These are phyloP conservation scores for Zoanthus gigantus DNA, from an alignment of 92 coral and sea anemone species.

Conservation along the genomic window DNA sequence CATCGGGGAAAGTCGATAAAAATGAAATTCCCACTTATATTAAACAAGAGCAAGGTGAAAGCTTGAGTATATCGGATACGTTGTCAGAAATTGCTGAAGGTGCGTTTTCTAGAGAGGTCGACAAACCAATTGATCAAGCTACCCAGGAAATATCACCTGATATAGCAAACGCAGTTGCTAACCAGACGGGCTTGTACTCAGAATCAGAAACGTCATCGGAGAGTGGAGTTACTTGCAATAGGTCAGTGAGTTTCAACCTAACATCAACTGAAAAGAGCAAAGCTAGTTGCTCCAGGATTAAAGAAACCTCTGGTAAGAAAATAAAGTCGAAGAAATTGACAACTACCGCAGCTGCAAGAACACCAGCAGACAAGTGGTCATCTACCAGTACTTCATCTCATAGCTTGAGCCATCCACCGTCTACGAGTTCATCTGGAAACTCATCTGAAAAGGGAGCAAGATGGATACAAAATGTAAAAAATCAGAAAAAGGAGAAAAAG, in stretches of 20 bases:
- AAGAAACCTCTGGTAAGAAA: not conserved
- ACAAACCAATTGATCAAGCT: not conserved
- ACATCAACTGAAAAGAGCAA: not conserved
- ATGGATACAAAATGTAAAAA: not conserved
- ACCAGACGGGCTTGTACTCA: not conserved
- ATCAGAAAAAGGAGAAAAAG: not conserved
- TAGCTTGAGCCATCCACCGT: not conserved
- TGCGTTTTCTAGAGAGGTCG: not conserved
- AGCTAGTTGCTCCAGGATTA: not conserved
- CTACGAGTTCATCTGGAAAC: not conserved
- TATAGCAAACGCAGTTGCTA: conserved; percentile 14
- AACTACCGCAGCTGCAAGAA: not conserved
- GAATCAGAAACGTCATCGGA: not conserved
- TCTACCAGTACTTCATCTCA: not conserved
- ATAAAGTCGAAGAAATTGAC: not conserved
- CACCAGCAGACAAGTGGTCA: not conserved
- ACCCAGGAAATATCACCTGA: conserved; percentile 9
- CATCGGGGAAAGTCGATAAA: not conserved
- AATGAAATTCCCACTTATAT: not conserved
- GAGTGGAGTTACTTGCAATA: not conserved
- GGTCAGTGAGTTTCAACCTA: not conserved
- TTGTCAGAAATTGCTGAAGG: not conserved
- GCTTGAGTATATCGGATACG: conserved; percentile 26
- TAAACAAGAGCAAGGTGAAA: conserved; percentile 7
- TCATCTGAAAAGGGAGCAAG: not conserved